A percentile compares a stretch with the other conserved stretches of the same genome.
These are phyloP conservation scores for Alfaro cultratus DNA, from an alignment of 2,797 vertebrate species.

Conservation along the genomic window DNA sequence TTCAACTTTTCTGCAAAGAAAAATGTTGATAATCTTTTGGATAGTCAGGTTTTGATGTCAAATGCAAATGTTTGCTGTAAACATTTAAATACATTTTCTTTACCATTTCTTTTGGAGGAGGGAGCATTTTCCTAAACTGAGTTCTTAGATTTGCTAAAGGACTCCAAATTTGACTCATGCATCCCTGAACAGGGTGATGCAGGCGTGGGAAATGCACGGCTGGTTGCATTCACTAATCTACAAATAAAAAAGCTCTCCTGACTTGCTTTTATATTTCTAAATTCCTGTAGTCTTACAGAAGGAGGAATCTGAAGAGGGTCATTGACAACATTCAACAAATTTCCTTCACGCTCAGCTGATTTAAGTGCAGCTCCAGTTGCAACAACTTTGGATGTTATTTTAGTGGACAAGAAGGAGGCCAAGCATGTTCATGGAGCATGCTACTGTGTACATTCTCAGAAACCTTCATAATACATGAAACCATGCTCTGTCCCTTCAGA, in stretches of 20 bases:
- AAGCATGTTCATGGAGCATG: constrained; percentile 21
- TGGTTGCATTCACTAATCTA: neutral
- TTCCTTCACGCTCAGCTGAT: constrained; percentile 24
- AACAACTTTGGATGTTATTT: constrained; percentile 16
- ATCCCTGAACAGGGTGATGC: neutral
- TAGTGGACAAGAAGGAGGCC: constrained; percentile 7
- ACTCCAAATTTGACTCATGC: neutral
- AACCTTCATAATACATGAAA: neutral
- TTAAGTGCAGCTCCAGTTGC: constrained; percentile 3
- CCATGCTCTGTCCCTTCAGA: neutral
- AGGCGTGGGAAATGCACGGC: neutral
- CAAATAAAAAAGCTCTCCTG: neutral
- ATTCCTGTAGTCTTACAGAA: constrained; percentile 1
- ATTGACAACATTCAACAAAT: constrained; percentile 9
- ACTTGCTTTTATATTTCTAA: constrained; percentile 20
- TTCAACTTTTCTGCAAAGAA: neutral
- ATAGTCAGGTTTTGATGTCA: neutral
- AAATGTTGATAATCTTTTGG: neutral
- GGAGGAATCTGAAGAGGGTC: neutral
- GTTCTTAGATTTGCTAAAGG: neutral
- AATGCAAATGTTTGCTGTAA: neutral
- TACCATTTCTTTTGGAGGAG: neutral
- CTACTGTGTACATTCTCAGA: neutral
- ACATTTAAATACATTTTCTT: neutral
- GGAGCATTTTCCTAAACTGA: neutral